phyloP scores from a whole-genome alignment of 2,797 vertebrate species.

The Gymnodraco acuticeps region DNA sequence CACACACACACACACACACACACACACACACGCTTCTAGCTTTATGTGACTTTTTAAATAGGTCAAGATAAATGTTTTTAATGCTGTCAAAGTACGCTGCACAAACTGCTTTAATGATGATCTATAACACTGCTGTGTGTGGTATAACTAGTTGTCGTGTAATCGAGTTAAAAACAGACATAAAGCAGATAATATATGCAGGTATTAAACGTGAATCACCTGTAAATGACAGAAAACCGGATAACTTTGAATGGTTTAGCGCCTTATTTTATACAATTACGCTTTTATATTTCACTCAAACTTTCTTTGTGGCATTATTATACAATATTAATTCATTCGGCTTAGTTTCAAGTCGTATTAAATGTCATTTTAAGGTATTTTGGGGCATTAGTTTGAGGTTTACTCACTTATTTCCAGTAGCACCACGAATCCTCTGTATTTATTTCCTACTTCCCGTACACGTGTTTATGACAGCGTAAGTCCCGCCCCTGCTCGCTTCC shows the following conservation, averaged over 20 bases:
- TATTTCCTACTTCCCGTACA: conserved; percentile 86
- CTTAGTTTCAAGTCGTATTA: rapidly evolving
- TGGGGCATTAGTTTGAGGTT: background rate
- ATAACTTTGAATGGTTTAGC: background rate
- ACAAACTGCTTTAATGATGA: too few species aligned
- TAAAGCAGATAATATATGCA: background rate
- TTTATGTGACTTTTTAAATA: background rate
- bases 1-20: too few species aligned
- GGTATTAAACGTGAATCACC: background rate
- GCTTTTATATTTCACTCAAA: background rate
- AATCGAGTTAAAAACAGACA: background rate
- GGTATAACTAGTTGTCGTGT: background rate
- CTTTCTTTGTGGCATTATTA: rapidly evolving
- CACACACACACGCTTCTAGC: background rate
- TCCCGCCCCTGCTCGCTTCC: conserved; percentile 58
- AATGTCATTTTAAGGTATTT: background rate
- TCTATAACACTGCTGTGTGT: too few species aligned
- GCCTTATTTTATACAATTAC: background rate
- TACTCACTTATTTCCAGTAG: conserved; percentile 69
- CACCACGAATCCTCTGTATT: conserved; percentile 62
- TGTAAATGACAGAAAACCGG: background rate
- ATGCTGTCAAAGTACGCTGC: too few species aligned
- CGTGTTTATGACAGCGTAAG: conserved; percentile 67
- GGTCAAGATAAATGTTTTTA: background rate
- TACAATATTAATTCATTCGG: conserved; percentile 4